Conservation (phyloP, 2,797 vertebrate genomes). For the Macroramphosus scolopax region DNA sequence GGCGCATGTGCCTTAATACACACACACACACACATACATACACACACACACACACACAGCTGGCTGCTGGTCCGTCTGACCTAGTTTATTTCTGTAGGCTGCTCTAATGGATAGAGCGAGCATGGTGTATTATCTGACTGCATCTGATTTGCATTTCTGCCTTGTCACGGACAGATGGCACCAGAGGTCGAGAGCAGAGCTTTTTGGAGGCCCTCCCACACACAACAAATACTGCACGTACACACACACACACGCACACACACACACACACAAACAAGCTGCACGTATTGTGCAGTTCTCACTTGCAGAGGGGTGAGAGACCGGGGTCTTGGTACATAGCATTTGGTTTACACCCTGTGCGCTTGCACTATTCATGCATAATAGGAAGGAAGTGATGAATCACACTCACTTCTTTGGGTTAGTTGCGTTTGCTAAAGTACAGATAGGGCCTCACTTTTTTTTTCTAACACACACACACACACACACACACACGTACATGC, state of each 20-base stretch:
- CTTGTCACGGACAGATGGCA: constrained; percentile 80
- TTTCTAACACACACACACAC: constrained; percentile 11
- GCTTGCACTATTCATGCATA: constrained; percentile 58
- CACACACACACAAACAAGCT: constrained; percentile 2
- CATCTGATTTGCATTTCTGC: constrained; percentile 77
- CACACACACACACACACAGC: constrained; percentile 67
- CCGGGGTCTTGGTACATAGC: constrained; percentile 32
- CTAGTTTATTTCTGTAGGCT: constrained; percentile 76
- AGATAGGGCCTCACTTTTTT: constrained; percentile 49
- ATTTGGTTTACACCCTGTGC: constrained; percentile 54
- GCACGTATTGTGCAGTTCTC: constrained; percentile 7
- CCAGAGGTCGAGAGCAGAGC: constrained; percentile 70
- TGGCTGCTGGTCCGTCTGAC: constrained; percentile 77
- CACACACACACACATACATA: constrained; percentile 41
- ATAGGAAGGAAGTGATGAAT: constrained; percentile 78
- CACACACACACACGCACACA: constrained; percentile 15
- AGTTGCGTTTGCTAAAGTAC: constrained; percentile 59
- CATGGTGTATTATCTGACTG: constrained; percentile 65
- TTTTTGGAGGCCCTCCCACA: constrained; percentile 32
- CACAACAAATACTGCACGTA: constrained; percentile 10
- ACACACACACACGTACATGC: background rate
- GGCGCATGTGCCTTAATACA: constrained; percentile 67
- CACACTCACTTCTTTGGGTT: constrained; percentile 66
- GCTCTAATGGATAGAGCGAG: constrained; percentile 71
- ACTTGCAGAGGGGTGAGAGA: constrained; percentile 24